Evolutionary conservation across 2,888 invertebrate species (phyloP).

Genomic region (Hirtodrosophila trivittata): DNA sequence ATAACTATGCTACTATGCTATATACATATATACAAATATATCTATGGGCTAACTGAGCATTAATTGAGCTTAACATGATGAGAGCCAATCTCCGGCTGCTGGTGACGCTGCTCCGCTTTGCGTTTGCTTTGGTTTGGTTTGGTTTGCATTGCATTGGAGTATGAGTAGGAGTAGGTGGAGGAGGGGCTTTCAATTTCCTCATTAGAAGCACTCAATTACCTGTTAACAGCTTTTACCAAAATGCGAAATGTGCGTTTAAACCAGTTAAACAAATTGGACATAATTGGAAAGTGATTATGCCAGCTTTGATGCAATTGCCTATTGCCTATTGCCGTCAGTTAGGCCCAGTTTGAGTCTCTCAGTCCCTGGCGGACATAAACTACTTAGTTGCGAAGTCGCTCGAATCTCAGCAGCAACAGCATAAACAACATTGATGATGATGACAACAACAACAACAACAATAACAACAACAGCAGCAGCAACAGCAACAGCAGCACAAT

Average conservation of each 20-base stretch:
- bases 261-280: constrained; percentile 63
- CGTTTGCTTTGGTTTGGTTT: background rate
- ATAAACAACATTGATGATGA: constrained; percentile 1
- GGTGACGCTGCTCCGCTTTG: background rate
- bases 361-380: constrained; percentile 13
- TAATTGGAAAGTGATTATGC: constrained; percentile 77
- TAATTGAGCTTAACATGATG: background rate
- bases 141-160: constrained; percentile 8
- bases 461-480: constrained; percentile 11
- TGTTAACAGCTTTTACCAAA: constrained; percentile 59
- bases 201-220: constrained; percentile 72
- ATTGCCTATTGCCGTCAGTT: constrained; percentile 21
- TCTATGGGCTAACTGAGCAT: background rate
- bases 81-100: background rate
- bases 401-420: background rate
- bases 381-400: constrained; percentile 14
- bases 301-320: constrained; percentile 60
- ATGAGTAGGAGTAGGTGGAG: no score
- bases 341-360: constrained; percentile 1
- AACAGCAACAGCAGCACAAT: constrained; percentile 6
- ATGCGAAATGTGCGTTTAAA: constrained; percentile 48
- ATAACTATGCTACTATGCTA: constrained; percentile 50
- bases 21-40: background rate
- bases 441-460: constrained; percentile 10
- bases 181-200: constrained; percentile 68